These are phyloP conservation scores for Sebastes paucispinis DNA, from an alignment of 2,797 vertebrate species.

Conservation along the genomic window DNA sequence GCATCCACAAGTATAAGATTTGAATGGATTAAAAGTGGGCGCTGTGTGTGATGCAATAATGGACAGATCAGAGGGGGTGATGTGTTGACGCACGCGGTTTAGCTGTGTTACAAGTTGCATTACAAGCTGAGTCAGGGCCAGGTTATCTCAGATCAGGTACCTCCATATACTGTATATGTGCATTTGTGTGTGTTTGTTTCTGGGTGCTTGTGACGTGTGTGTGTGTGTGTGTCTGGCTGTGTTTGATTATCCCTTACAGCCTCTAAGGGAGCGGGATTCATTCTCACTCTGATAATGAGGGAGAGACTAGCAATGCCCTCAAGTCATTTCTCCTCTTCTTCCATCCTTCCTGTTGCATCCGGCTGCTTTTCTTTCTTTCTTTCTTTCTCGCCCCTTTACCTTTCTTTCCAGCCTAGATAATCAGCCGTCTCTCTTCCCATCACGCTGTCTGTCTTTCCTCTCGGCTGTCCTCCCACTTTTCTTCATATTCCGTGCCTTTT, in stretches of 20 bases:
- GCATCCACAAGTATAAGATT: conserved; percentile 51
- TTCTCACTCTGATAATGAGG: conserved; percentile 86
- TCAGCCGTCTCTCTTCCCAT: conserved; percentile 23
- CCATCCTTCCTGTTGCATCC: conserved; percentile 74
- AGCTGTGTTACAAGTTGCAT: conserved; percentile 23
- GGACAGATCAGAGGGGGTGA: conserved; percentile 11
- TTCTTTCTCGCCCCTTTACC: conserved; percentile 16
- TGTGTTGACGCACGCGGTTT: conserved; percentile 5
- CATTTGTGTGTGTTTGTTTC: conserved; percentile 25
- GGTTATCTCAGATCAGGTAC: conserved; percentile 11
- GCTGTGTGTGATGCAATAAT: conserved; percentile 19
- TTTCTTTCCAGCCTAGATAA: conserved; percentile 38
- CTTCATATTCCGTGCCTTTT: not conserved
- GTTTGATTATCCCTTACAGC: conserved; percentile 84
- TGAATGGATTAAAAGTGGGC: conserved; percentile 47
- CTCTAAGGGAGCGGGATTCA: conserved; percentile 81
- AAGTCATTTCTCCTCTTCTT: conserved; percentile 83
- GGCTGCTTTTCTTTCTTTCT: conserved; percentile 33
- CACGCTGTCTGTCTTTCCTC: not conserved
- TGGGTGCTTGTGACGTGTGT: conserved; percentile 54
- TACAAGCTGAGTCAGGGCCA: conserved; percentile 26
- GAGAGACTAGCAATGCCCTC: conserved; percentile 83
- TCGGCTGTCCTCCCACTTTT: not conserved
- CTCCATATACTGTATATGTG: conserved; percentile 32
- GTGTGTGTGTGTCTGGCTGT: conserved; percentile 61